A percentile compares a stretch with the other conserved stretches of the same genome.
Evolutionary conservation across 2,113 vertebrate genomes (phyloP).

Genomic region (Panurus biarmicus): DNA sequence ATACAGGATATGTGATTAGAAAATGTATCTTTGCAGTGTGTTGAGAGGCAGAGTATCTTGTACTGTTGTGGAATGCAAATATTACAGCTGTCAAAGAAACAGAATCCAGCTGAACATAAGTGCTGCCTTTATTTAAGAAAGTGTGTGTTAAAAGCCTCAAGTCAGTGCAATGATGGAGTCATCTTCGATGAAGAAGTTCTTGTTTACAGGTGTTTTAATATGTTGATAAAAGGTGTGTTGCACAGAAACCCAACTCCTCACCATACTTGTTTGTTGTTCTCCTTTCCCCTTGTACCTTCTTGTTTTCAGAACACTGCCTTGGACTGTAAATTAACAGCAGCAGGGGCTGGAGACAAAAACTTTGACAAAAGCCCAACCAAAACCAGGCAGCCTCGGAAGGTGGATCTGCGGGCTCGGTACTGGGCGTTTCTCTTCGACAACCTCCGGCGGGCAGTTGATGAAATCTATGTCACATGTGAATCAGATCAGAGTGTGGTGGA

Average conservation of each 20-base stretch:
- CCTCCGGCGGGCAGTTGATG: conserved; percentile 90
- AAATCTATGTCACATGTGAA: conserved; percentile 97
- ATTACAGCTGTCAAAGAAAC: neutral
- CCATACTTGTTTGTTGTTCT: neutral
- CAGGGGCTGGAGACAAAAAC: conserved; percentile 79
- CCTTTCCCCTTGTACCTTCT: neutral
- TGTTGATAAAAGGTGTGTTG: neutral
- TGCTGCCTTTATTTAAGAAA: neutral
- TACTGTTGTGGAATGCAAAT: neutral
- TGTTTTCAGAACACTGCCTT: conserved; percentile 69
- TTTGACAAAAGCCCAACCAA: conserved; percentile 95
- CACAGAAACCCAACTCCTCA: neutral
- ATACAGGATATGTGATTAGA: neutral
- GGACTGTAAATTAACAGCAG: conserved; percentile 78
- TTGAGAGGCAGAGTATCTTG: neutral
- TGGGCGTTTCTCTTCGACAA: conserved; percentile 99
- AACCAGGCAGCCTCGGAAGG: conserved; percentile 86
- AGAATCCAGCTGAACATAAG: neutral
- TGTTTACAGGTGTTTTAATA: neutral
- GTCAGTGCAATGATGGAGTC: neutral
- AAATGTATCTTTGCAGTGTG: neutral
- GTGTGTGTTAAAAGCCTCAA: neutral
- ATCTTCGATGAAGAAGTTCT: neutral
- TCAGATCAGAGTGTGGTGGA: conserved; percentile 98
- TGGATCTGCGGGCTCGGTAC: conserved; percentile 92